Evolutionary conservation across 2,888 invertebrate genomes (phyloP).

Genomic region (Exephanes ischioxanthus): DNA sequence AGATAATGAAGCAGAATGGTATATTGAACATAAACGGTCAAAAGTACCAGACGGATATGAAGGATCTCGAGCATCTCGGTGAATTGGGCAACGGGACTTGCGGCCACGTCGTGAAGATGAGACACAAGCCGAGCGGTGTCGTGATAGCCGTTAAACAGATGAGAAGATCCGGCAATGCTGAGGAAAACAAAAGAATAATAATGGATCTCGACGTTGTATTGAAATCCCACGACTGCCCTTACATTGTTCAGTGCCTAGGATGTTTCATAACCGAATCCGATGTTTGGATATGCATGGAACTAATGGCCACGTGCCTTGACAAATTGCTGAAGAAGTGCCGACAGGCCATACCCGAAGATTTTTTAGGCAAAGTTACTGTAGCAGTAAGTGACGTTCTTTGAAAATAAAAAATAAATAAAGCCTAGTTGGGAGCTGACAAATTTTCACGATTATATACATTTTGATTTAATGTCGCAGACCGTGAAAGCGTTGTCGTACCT

Average conservation of each 20-base stretch:
- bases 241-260: conserved; percentile 98
- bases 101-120: conserved; percentile 99
- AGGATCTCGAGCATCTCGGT: conserved; percentile 93
- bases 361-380: conserved; percentile 98
- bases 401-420: not conserved
- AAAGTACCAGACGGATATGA: conserved; percentile 92
- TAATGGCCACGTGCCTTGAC: conserved; percentile 99
- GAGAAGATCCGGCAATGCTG: conserved; percentile 97
- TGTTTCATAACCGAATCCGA: conserved; percentile 99
- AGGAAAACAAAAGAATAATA: conserved; percentile 98
- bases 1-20: conserved; percentile 97
- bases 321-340: conserved; percentile 95
- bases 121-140: conserved; percentile 93
- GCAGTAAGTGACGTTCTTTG: conserved; percentile 89
- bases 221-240: conserved; percentile 98
- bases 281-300: conserved; percentile 99
- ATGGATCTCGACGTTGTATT: conserved; percentile 99
- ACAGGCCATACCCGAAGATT: conserved; percentile 97
- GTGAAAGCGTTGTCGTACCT: conserved; percentile 98
- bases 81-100: conserved; percentile 98
- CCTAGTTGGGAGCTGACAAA: not conserved
- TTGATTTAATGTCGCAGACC: conserved; percentile 87
- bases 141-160: conserved; percentile 99
- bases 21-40: conserved; percentile 93
- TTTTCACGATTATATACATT: not conserved